Base-by-base conservation (phyloP, 2,888 invertebrate genomes). In the Metallyticus violacea region DNA sequence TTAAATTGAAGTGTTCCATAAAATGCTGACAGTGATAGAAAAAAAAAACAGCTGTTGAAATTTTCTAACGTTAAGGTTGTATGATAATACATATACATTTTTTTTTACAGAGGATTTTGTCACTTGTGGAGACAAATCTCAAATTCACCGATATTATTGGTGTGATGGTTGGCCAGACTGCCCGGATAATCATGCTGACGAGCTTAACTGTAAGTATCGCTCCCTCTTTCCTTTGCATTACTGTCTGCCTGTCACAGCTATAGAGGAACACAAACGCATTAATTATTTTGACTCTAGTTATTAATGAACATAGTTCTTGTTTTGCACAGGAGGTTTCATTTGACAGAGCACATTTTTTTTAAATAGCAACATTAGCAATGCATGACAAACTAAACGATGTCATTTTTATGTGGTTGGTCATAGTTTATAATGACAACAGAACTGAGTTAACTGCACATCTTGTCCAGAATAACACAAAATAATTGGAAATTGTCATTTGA, bases 81-180 rank as follows among this genome's bases (percentile, higher is more conserved):
- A 76, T 15, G 76, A 76, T 15, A 76, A 76, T 76, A 76, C 15
- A 76, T 76, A n/a, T 1, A 26, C 76, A n/a, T 76, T 29, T 26
- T 7, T 85, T 6, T 86, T 28, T 26, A 5, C 87, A 88, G 88
- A 88, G n/a, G 26, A 30, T 29, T 88, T 88, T 76, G 79, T 81
- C 77, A 29, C 89, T 27, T 91, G 91, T 29, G 91, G 90, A 0
- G 90, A 91, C 79, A 91, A 91, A 1, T 88, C 89, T 22, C 88
- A 88, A 22, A 90, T 91, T 6, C 91, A 91, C 87, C 88, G 89
- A 22, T 89, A 89, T 76, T 90, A 89, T 86, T 91, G 91, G 91
- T 91, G 91, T 87, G 91, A 92, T 77, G 91, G 90, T 4, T 90
- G 90, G 90, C 90, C 91, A 0, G 91, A 91, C 82, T 91, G 91